Percentiles rank a stretch among this genome's conserved stretches.
Conservation (phyloP, 1,140 invertebrate genomes). For the Idris sp. region DNA sequence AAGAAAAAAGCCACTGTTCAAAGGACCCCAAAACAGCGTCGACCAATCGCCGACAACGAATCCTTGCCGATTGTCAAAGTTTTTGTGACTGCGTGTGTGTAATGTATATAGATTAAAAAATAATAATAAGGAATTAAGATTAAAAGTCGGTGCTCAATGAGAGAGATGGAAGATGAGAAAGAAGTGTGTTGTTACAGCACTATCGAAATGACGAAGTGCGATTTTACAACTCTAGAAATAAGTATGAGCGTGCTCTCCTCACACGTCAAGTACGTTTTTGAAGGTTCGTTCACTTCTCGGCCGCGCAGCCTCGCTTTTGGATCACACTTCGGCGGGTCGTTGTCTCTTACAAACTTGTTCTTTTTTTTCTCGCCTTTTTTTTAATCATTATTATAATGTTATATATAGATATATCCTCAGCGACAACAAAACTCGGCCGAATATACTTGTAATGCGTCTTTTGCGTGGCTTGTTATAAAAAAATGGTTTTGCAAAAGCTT, state of each 20-base stretch:
- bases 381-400: no score
- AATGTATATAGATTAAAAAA: no score
- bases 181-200: slow-evolving; percentile 11
- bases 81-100: slow-evolving; percentile 34
- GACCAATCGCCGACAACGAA: slow-evolving; percentile 22
- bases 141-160: not conserved
- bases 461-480: not conserved
- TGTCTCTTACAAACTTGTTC: no score
- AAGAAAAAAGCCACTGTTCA: not conserved
- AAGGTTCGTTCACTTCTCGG: slow-evolving; percentile 36
- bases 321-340: slow-evolving; percentile 19
- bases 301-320: slow-evolving; percentile 10
- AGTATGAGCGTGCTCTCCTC: slow-evolving; percentile 2
- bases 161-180: slow-evolving; percentile 1
- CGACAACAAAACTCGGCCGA: no score
- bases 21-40: slow-evolving; percentile 2
- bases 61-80: slow-evolving; percentile 30
- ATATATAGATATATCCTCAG: no score
- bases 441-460: no score
- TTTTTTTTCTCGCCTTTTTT: no score
- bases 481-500: slow-evolving; percentile 30
- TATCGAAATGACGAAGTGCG: slow-evolving; percentile 23
- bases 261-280: slow-evolving; percentile 28
- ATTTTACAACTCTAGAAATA: slow-evolving; percentile 24
- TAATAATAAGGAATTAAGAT: no score